Conservation (phyloP, 2,888 invertebrate genomes). For the Gastrophysa polygoni region DNA sequence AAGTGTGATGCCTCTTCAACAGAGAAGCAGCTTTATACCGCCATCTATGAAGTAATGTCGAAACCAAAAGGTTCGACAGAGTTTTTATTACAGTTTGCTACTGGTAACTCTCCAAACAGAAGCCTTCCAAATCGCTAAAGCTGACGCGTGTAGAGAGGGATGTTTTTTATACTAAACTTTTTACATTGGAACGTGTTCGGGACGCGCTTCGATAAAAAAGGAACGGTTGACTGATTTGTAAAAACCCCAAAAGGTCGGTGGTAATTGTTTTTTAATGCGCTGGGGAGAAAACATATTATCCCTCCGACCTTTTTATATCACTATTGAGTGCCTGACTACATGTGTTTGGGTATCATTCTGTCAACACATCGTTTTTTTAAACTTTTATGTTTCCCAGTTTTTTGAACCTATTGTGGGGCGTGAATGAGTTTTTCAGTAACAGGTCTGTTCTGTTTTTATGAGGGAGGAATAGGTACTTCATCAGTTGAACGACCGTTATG, state of each 20-base stretch:
- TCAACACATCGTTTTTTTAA: conserved; percentile 51
- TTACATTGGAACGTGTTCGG: conserved; percentile 7
- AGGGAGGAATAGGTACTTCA: too few species aligned
- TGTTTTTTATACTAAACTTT: background rate
- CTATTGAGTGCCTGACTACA: conserved; percentile 25
- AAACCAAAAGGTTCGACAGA: too few species aligned
- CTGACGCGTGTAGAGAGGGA: background rate
- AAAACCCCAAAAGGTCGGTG: conserved; percentile 50
- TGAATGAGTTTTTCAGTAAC: conserved; percentile 9
- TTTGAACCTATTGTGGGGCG: conserved; percentile 16
- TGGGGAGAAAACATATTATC: conserved; percentile 39
- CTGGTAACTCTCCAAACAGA: background rate
- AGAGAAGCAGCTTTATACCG: too few species aligned
- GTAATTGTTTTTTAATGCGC: conserved; percentile 54
- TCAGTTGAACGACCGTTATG: too few species aligned
- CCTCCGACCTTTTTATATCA: conserved; percentile 33
- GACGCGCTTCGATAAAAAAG: conserved; percentile 19
- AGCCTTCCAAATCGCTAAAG: background rate
- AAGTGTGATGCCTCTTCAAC: too few species aligned
- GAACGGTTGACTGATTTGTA: conserved; percentile 45
- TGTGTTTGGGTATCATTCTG: conserved; percentile 44
- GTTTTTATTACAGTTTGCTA: too few species aligned
- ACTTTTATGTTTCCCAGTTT: conserved; percentile 24
- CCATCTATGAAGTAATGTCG: too few species aligned
- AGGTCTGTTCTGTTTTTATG: conserved; percentile 20